Percentiles rank a stretch among this genome's conserved stretches.
Conservation (phyloP, 2,888 invertebrate species). For the Empis livida region DNA sequence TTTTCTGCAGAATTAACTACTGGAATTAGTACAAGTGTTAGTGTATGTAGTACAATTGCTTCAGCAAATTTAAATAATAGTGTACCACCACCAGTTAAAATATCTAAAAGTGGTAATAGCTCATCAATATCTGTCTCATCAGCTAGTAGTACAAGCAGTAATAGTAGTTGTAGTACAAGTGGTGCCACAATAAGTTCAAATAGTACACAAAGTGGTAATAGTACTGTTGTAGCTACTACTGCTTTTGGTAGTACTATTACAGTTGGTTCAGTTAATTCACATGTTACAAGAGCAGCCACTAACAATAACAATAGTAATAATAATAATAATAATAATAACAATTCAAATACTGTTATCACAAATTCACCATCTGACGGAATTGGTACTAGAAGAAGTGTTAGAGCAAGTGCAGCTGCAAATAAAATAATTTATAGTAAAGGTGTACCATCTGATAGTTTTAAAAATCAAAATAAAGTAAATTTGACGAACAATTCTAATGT, state of each 20-base stretch:
- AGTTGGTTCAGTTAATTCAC: neutral
- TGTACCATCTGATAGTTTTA: slow-evolving; percentile 17
- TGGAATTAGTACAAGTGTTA: no score
- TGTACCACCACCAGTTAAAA: slow-evolving; percentile 14
- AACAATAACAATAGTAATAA: no score
- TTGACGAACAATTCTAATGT: neutral
- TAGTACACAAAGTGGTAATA: no score
- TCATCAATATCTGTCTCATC: neutral
- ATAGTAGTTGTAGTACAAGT: no score
- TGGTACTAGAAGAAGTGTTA: slow-evolving; percentile 43
- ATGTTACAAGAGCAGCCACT: slow-evolving; percentile 1
- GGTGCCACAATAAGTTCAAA: no score
- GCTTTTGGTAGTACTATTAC: no score
- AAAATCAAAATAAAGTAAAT: slow-evolving; percentile 22
- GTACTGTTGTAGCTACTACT: no score
- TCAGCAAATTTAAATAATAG: slow-evolving; percentile 1
- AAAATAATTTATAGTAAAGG: slow-evolving; percentile 34
- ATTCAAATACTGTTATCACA: neutral
- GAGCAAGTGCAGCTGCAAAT: slow-evolving; percentile 32
- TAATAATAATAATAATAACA: no score
- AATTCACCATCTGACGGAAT: slow-evolving; percentile 33
- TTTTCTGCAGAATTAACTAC: no score
- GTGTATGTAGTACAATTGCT: neutral
- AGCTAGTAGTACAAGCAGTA: neutral
- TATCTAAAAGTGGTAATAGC: neutral